A percentile compares a stretch with the other conserved stretches of the same genome.
Evolutionary conservation across 2,113 vertebrate genomes (phyloP).

Genomic region (Ptyas mucosa): DNA sequence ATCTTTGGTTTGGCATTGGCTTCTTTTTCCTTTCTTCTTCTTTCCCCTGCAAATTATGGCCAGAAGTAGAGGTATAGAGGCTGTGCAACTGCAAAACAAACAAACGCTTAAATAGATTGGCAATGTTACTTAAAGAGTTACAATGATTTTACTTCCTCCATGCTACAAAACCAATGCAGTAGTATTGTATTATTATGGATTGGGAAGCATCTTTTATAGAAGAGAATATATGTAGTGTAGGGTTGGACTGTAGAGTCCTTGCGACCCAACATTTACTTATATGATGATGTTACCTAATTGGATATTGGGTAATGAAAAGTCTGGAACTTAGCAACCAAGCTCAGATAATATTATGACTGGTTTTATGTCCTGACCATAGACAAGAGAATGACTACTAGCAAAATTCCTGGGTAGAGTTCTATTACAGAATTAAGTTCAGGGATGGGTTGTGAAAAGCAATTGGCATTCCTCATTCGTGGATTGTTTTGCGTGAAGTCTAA

Average conservation of each 20-base stretch:
- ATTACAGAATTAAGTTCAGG: neutral
- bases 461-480: neutral
- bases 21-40: neutral
- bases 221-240: neutral
- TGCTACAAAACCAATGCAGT: neutral
- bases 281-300: neutral
- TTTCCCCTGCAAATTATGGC: neutral
- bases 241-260: neutral
- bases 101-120: neutral
- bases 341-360: neutral
- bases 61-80: neutral
- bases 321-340: neutral
- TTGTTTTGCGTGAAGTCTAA: neutral
- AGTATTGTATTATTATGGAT: neutral
- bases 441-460: neutral
- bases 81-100: neutral
- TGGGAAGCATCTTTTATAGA: neutral
- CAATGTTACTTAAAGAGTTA: neutral
- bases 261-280: neutral
- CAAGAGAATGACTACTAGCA: neutral
- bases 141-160: neutral
- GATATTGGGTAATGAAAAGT: neutral
- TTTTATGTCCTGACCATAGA: neutral
- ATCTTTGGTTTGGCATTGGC: neutral
- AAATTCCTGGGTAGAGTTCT: neutral